phyloP scores from a whole-genome alignment of 1,140 invertebrate species.

The Hyphantria cunea region DNA sequence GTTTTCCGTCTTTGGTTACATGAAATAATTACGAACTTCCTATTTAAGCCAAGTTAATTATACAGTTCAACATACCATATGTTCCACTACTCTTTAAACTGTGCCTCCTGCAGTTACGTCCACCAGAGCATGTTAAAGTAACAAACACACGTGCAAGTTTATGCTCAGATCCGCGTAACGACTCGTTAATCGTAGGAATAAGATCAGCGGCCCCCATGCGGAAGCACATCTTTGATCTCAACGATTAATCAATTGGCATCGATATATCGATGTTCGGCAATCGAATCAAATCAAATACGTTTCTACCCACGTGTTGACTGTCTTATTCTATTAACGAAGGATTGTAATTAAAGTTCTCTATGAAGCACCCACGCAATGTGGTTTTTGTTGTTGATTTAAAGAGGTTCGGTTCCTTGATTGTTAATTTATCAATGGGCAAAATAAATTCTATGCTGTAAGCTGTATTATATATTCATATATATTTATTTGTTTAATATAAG shows the following conservation, averaged over 20 bases:
- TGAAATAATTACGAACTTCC: too few relatives aligned
- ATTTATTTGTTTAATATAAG: too few relatives aligned
- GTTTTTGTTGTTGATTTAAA: conserved; percentile 29
- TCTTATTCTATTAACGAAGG: conserved; percentile 49
- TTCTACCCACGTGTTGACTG: conserved; percentile 48
- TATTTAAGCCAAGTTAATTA: too few relatives aligned
- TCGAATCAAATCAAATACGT: conserved; percentile 52
- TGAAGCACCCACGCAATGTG: conserved; percentile 40
- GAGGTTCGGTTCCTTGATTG: not conserved
- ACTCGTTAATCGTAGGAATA: conserved; percentile 61
- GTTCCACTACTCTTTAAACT: too few relatives aligned
- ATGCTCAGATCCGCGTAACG: conserved; percentile 27
- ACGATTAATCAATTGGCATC: conserved; percentile 63
- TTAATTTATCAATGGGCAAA: not conserved
- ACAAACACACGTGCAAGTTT: too few relatives aligned
- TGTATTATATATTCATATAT: too few relatives aligned
- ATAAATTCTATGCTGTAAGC: too few relatives aligned
- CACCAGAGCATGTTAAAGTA: too few relatives aligned
- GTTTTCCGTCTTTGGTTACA: too few relatives aligned
- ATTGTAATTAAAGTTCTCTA: conserved; percentile 45
- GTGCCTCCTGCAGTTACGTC: too few relatives aligned
- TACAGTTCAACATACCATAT: too few relatives aligned
- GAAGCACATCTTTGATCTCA: conserved; percentile 71
- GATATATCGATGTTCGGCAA: conserved; percentile 54
- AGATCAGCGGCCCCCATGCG: conserved; percentile 55